These are phyloP conservation scores for Chlorocebus sabaeus DNA, from an alignment of 2,113 vertebrate genomes.

Conservation along the genomic window DNA sequence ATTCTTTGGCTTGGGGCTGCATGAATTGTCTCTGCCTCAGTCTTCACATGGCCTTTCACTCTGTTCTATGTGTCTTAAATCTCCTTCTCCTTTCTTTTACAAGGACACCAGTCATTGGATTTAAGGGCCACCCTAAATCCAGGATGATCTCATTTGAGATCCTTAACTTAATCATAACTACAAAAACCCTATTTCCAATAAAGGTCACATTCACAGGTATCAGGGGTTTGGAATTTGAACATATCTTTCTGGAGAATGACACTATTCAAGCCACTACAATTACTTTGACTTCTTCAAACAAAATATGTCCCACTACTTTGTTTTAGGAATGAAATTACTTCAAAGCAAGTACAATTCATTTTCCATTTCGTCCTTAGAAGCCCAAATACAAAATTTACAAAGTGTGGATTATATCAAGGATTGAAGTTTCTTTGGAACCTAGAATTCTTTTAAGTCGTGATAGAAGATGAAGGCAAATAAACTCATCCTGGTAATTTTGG, in stretches of 20 bases:
- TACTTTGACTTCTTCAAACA: slow-evolving; percentile 18
- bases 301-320: neutral
- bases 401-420: neutral
- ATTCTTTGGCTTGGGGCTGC: too few relatives aligned
- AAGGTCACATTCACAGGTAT: neutral
- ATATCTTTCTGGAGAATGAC: neutral
- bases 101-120: neutral
- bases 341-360: neutral
- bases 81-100: neutral
- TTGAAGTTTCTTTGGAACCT: neutral
- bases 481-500: neutral
- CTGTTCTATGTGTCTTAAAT: neutral
- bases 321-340: neutral
- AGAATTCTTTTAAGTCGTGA: neutral
- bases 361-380: neutral
- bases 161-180: neutral
- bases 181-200: neutral
- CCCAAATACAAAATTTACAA: neutral
- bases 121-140: neutral
- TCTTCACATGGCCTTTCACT: neutral
- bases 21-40: neutral
- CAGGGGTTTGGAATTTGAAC: neutral
- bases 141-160: neutral
- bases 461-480: neutral
- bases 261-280: neutral